Base-by-base conservation (phyloP, 2,113 vertebrate genomes). In the Ancistrus triradiatus region DNA sequence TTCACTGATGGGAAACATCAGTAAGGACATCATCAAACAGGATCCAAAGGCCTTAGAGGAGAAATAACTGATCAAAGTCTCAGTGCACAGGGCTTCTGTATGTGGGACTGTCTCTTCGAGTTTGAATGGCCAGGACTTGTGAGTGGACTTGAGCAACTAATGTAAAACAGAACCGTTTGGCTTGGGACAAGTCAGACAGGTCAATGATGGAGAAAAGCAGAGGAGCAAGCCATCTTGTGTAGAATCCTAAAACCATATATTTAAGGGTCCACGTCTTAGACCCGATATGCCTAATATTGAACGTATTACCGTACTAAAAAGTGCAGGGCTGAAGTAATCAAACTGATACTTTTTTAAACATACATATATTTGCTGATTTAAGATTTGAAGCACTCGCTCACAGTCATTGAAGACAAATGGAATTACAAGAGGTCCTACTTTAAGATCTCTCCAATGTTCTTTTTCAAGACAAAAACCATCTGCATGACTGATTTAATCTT, bases 1-100 rank as follows among this genome's bases (percentile, higher is more conserved):
- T 5, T 68, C 25, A 27, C 42, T 70, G 63, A 68, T 74, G 71
- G 50, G 60, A 74, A 74, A 65, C 70, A 59, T 56, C 37, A n/a
- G 50, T 6, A 27, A 66, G 37, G 49, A 27, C 43, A 66, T 70
- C 67, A 70, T 77, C 70, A 73, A 68, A 77, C 52, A 56, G 59
- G 59, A 67, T 70, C 37, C 38, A 46, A 62, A 48, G 57, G 60
- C 15, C 63, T 50, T 65, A 53, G 46, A 67, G 56, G 71, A 66
- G 56, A 58, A 49, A 21, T 17, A 37, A 44, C 31, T 63, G 72
- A 72, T 74, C 63, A 69, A 72, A 71, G 69, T 55, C 11, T 57
- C 22, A 42, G 24, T 33, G 38, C 52, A 51, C 9, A 48, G 49
- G 46, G 61, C 68, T 70, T 68, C 71, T 65, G 68, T 63, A 37